Evolutionary conservation across 2,797 vertebrate species (phyloP).

Genomic region (Acridotheres tristis): DNA sequence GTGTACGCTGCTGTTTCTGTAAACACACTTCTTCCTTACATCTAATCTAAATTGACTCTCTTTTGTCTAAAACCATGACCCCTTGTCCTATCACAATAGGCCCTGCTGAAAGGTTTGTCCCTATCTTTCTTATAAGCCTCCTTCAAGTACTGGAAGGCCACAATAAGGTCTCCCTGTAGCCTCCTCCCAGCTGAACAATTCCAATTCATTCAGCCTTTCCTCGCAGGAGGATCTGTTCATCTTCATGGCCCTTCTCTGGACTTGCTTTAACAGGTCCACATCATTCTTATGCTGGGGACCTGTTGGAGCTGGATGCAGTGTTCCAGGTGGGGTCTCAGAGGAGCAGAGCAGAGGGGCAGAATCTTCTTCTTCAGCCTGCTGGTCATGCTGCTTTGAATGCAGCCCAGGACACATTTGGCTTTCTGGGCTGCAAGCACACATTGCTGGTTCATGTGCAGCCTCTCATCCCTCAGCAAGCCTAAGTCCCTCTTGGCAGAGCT

Average conservation of each 20-base stretch:
- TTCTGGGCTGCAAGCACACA: not conserved
- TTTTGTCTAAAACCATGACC: not conserved
- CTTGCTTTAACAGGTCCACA: not conserved
- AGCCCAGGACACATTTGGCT: not conserved
- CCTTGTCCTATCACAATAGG: not conserved
- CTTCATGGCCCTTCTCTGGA: not conserved
- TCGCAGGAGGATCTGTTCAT: not conserved
- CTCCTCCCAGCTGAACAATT: not conserved
- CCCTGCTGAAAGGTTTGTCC: not conserved
- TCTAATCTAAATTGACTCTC: not conserved
- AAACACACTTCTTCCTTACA: not conserved
- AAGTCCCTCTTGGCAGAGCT: not conserved
- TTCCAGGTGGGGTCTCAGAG: not conserved
- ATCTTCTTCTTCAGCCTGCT: not conserved
- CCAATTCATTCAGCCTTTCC: not conserved
- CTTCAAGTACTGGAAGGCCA: not conserved
- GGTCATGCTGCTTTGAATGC: not conserved
- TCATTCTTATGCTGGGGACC: not conserved
- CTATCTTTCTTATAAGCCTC: not conserved
- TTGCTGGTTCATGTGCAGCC: not conserved
- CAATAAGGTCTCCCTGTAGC: not conserved
- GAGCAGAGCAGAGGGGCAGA: not conserved
- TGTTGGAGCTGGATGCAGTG: not conserved
- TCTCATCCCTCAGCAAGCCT: not conserved
- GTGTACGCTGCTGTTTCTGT: not conserved